Conservation (phyloP, 2,113 vertebrate genomes). For the Carassius auratus region DNA sequence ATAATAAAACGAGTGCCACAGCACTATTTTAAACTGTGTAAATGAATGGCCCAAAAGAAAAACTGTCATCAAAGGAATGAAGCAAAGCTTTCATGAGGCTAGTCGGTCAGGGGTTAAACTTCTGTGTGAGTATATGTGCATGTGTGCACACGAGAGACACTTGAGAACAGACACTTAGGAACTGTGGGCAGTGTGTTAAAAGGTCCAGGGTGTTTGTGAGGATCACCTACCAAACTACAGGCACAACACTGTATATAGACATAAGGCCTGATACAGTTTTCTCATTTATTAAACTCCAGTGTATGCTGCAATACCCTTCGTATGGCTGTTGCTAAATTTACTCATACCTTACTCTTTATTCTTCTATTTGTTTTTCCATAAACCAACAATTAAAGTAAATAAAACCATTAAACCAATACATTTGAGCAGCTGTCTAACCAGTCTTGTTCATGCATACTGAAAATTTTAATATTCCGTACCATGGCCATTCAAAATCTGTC, state of each 20-base stretch:
- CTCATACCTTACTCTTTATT: too few species aligned
- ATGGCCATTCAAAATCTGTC: conserved; percentile 2
- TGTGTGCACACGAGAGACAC: conserved; percentile 22
- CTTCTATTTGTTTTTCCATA: not conserved
- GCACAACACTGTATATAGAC: not conserved
- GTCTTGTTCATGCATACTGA: not conserved
- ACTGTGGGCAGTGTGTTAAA: conserved; percentile 45
- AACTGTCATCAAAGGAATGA: not conserved
- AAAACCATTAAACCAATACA: not conserved
- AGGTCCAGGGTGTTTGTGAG: not conserved
- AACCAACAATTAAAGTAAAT: not conserved
- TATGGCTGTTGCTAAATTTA: not conserved
- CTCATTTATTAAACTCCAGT: not conserved
- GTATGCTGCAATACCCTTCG: not conserved
- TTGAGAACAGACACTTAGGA: conserved; percentile 55
- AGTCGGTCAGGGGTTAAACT: not conserved
- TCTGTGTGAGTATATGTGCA: not conserved
- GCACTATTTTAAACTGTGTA: not conserved
- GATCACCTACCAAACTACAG: not conserved
- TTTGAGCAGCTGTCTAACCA: not conserved
- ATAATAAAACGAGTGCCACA: not conserved
- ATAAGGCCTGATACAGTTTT: not conserved
- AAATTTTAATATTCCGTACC: not conserved
- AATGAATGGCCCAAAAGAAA: not conserved
- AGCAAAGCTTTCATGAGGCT: not conserved